Percentiles rank a stretch among this genome's conserved stretches.
Conservation (phyloP, 2,113 vertebrate species). For the Cephalopterus ornatus region DNA sequence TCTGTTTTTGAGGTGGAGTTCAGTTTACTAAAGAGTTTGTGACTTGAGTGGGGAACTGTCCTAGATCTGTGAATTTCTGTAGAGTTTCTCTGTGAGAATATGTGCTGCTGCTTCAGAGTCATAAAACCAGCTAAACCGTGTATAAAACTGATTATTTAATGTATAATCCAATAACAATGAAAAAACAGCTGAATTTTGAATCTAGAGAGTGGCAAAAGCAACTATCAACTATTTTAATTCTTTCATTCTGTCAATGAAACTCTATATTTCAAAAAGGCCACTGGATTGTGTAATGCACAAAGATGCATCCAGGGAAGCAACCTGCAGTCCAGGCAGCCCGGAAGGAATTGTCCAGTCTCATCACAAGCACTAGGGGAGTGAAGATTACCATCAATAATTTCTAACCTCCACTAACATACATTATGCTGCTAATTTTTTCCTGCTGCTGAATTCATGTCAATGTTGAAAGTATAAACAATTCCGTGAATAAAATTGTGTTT, state of each 20-base stretch:
- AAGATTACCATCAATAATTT: neutral
- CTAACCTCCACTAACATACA: neutral
- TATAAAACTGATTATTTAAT: neutral
- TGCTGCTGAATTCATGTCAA: constrained; percentile 17
- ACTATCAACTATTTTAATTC: neutral
- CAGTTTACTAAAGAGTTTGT: neutral
- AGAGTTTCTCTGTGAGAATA: neutral
- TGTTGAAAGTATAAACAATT: constrained; percentile 25
- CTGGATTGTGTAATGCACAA: neutral
- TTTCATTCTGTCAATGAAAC: neutral
- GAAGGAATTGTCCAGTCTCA: neutral
- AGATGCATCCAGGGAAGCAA: neutral
- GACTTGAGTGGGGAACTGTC: neutral
- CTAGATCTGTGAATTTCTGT: neutral
- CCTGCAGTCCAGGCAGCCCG: neutral
- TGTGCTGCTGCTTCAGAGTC: neutral
- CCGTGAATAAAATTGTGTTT: neutral
- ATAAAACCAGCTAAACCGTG: neutral
- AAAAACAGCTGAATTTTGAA: neutral
- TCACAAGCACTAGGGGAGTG: neutral
- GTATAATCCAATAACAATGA: neutral
- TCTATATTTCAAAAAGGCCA: neutral
- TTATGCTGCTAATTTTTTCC: constrained; percentile 23
- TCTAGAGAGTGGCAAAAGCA: neutral
- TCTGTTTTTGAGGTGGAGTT: neutral